Evolutionary conservation across 2,888 invertebrate genomes (phyloP), one percentile per base, ranked within the genome.

Genomic region (Ophion ellenae): DNA sequence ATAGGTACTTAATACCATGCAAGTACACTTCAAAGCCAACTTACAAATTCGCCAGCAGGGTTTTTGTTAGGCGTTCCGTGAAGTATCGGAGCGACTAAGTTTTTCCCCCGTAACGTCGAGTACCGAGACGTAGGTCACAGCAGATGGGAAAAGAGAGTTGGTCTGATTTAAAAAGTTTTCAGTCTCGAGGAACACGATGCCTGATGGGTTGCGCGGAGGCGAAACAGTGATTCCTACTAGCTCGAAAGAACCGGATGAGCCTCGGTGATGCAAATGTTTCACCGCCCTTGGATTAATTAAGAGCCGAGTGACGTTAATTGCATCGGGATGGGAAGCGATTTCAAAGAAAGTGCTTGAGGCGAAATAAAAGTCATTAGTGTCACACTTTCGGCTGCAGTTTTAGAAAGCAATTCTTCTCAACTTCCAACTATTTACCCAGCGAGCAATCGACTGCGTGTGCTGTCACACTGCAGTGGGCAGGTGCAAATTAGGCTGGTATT

Each of bases 91-190:
- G n/a, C 36, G 63, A 45, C 61, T 11, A 61, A 70, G 32, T 81
- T 81, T 75, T 73, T 45, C 14, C 14, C 70, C 69, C 64, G 74
- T 63, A 11, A 47, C 74, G 47, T 32, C 78, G 40, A 74, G 74
- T 59, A 81, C 57, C 61, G 77, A 70, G 61, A 77, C 61, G 78
- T 73, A 81, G 83, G 82, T 87, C 81, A 82, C 82, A 82, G 79
- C 81, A 70, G 80, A 73, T 84, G 77, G 4, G 71, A 79, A 87
- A 84, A 83, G 78, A 69, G 86, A 87, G 83, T 87, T 84, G 66
- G 73, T 80, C 57, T 86, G 85, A 87, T 87, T 87, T 85, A 83
- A 85, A 87, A 87, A 87, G 83, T 87, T 87, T 85, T 47, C 80
- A 69, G 40, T 67, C 53, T 67, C 36, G 32, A 40, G 57, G 59